These are phyloP conservation scores for Heteromyza rotundicornis DNA, from an alignment of 2,888 invertebrate genomes.

Conservation along the genomic window DNA sequence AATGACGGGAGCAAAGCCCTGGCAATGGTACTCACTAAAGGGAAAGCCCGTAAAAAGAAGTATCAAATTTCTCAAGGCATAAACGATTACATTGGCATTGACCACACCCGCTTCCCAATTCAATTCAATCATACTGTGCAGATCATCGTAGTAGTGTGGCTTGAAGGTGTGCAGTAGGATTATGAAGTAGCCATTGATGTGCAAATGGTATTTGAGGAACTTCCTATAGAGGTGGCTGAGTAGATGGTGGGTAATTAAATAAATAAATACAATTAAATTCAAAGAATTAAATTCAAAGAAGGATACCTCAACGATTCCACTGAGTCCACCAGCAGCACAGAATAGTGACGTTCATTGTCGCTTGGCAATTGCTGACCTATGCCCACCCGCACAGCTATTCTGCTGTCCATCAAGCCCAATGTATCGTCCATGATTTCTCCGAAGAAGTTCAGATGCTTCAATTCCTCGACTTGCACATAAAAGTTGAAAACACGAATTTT, in stretches of 20 bases:
- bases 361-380: slow-evolving; percentile 24
- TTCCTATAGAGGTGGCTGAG: slow-evolving; percentile 29
- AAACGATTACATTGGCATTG: slow-evolving; percentile 37
- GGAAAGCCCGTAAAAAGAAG: slow-evolving; percentile 37
- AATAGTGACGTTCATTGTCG: slow-evolving; percentile 35
- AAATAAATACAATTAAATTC: background rate
- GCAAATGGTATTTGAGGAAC: slow-evolving; percentile 28
- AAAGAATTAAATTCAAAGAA: too few species aligned
- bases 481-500: slow-evolving; percentile 28
- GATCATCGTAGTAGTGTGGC: slow-evolving; percentile 33
- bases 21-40: slow-evolving; percentile 35
- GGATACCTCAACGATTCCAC: slow-evolving; percentile 26
- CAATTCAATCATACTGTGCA: slow-evolving; percentile 30
- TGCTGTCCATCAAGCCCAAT: slow-evolving; percentile 10
- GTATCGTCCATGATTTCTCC: slow-evolving; percentile 31
- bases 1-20: slow-evolving; percentile 31
- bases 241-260: background rate
- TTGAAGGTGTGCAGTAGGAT: slow-evolving; percentile 36
- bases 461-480: slow-evolving; percentile 17
- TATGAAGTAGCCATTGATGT: slow-evolving; percentile 33
- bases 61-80: slow-evolving; percentile 30
- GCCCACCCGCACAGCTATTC: slow-evolving; percentile 31
- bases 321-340: slow-evolving; percentile 40
- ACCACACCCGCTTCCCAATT: slow-evolving; percentile 33
- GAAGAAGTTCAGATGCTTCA: slow-evolving; percentile 27